Evolutionary conservation across 2,113 vertebrate species (phyloP).

Genomic region (Sander vitreus): DNA sequence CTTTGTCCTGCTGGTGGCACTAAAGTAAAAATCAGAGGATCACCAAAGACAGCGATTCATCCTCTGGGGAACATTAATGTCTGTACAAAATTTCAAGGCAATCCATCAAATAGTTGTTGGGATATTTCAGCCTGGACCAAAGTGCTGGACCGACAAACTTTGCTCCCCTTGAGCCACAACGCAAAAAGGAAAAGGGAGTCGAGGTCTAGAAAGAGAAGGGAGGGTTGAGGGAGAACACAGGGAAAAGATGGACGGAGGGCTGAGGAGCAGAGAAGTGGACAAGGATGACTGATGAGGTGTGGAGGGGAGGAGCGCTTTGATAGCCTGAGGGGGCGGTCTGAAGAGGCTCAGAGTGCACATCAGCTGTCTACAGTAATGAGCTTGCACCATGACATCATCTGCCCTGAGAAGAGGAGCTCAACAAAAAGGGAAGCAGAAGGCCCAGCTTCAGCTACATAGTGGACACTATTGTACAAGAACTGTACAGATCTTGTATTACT

Average conservation of each 20-base stretch:
- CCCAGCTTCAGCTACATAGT: constrained; percentile 26
- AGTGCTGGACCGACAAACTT: too few relatives aligned
- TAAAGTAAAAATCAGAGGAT: too few relatives aligned
- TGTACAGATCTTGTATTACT: constrained; percentile 12
- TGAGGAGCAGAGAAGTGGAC: constrained; percentile 12
- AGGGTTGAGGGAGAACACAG: constrained; percentile 1
- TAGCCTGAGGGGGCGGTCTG: constrained; percentile 46
- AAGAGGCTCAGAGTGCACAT: constrained; percentile 53
- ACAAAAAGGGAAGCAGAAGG: constrained; percentile 46
- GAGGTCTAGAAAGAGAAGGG: neutral
- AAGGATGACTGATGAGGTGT: constrained; percentile 52
- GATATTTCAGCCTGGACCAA: too few relatives aligned
- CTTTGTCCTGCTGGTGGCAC: neutral
- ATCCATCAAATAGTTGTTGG: too few relatives aligned
- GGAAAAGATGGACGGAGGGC: neutral
- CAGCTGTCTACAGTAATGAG: constrained; percentile 75
- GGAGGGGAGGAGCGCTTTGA: constrained; percentile 40
- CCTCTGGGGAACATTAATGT: neutral
- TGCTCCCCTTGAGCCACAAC: neutral
- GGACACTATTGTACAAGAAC: constrained; percentile 42
- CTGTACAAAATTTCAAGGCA: neutral
- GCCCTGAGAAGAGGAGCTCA: constrained; percentile 24
- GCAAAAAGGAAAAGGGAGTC: neutral
- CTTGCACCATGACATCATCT: constrained; percentile 67
- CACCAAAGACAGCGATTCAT: neutral